Conservation (phyloP, 1,140 invertebrate species). For the Bombus pascuorum region DNA sequence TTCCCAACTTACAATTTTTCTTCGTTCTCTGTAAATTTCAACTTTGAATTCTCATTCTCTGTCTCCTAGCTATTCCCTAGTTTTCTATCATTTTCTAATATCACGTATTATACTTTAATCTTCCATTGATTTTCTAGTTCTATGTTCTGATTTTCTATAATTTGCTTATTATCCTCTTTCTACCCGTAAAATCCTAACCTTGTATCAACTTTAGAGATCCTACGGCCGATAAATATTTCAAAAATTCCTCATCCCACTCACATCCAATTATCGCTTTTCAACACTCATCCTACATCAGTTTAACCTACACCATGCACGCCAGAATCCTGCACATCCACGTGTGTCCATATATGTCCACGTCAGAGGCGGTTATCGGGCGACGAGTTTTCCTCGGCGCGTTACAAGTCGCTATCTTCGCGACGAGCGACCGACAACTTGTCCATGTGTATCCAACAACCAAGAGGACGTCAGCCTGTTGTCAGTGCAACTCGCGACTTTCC, state of each 20-base stretch:
- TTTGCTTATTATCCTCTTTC: neutral
- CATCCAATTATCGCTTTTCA: neutral
- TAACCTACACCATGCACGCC: neutral
- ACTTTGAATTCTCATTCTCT: neutral
- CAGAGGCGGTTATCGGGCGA: neutral
- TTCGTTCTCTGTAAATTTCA: neutral
- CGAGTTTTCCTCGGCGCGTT: slow-evolving; percentile 19
- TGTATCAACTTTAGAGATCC: neutral
- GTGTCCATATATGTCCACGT: neutral
- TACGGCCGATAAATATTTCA: neutral
- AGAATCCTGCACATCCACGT: neutral
- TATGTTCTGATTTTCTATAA: neutral
- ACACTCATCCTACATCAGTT: neutral
- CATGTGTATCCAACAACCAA: slow-evolving; percentile 34
- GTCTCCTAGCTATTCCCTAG: neutral
- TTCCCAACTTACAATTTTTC: neutral
- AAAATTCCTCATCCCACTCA: neutral
- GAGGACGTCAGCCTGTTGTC: slow-evolving; percentile 49
- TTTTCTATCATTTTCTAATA: neutral
- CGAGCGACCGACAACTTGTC: slow-evolving; percentile 57
- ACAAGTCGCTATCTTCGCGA: slow-evolving; percentile 44
- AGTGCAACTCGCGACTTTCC: slow-evolving; percentile 38
- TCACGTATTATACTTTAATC: neutral
- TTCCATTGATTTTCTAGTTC: neutral
- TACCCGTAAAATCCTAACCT: neutral